Base-by-base conservation (phyloP, 2,888 invertebrate genomes). In the Coelinius sp. region DNA sequence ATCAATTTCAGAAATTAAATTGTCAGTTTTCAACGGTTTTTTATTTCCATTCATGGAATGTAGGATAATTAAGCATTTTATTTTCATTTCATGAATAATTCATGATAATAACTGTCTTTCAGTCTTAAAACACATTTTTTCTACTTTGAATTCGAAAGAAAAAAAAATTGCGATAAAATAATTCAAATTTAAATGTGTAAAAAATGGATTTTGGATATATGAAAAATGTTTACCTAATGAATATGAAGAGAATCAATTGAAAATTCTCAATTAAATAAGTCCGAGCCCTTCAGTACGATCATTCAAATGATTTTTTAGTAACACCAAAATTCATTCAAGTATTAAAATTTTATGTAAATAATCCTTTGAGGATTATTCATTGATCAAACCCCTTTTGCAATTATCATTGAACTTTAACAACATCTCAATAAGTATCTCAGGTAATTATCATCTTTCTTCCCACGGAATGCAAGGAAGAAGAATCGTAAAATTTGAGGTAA, bases 71-170 rank as follows among this genome's bases (percentile, higher is more conserved):
- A 53, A 24, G 27, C 12, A 12, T 35, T 46, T 46, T n/a, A n/a
- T 38, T 52, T 46, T 44, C 65, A 14, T 20, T 56, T 53, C 27
- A 14, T 53, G 71, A 66, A 67, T 68, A 76, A 69, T 44, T 49
- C n/a, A n/a, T n/a, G n/a, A 74, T 71, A 76, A 76, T 65, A 75
- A n/a, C n/a, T 77, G 71, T 75, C 74, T 78, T 78, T 84, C 84
- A 84, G 83, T 83, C 84, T 83, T 83, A 70, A 81, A 75, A 79
- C 79, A 77, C 76, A 75, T 73, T n/a, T 38, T 63, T 25, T 56
- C n/a, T 64, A 35, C 6, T 41, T 44, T 10, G 56, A 59, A 22
- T 66, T 66, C 5, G n/a, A n/a, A 22, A 27, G 24, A 35, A 41
- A 65, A 27, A 20, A 8, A 44, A 35, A 73, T 27, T 41, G 41